Conservation (phyloP, 2,113 vertebrate species). For the Nycticryphes semicollaris region DNA sequence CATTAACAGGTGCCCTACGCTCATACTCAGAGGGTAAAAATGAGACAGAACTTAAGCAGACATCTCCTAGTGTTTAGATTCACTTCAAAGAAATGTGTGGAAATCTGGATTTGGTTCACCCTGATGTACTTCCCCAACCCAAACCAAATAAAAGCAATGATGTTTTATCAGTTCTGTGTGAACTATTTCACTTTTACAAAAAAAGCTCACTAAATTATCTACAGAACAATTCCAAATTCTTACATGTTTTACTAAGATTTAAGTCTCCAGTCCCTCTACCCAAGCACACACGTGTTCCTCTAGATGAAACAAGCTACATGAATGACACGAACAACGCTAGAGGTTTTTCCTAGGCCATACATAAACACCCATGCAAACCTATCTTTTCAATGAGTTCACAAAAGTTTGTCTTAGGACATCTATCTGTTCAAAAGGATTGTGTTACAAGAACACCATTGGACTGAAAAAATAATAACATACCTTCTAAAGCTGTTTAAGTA, state of each 20-base stretch:
- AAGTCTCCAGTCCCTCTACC: not conserved
- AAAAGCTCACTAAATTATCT: not conserved
- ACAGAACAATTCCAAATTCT: not conserved
- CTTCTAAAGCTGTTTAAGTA: not conserved
- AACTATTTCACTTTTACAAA: not conserved
- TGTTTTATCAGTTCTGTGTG: not conserved
- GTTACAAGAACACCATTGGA: not conserved
- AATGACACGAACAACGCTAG: accelerated
- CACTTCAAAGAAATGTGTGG: not conserved
- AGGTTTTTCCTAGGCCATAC: not conserved
- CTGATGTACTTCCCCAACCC: not conserved
- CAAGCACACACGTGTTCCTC: not conserved
- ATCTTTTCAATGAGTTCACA: not conserved
- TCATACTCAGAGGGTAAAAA: not conserved
- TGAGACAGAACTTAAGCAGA: not conserved
- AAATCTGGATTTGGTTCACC: not conserved
- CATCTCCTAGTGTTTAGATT: not conserved
- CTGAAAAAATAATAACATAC: not conserved
- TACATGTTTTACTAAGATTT: not conserved
- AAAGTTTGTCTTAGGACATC: not conserved
- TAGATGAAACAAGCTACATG: not conserved
- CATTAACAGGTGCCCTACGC: not conserved
- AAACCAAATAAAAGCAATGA: not conserved
- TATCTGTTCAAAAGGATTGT: not conserved
- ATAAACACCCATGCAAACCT: not conserved